phyloP scores from a whole-genome alignment of 2,797 vertebrate species.

The Oreochromis grahami region DNA sequence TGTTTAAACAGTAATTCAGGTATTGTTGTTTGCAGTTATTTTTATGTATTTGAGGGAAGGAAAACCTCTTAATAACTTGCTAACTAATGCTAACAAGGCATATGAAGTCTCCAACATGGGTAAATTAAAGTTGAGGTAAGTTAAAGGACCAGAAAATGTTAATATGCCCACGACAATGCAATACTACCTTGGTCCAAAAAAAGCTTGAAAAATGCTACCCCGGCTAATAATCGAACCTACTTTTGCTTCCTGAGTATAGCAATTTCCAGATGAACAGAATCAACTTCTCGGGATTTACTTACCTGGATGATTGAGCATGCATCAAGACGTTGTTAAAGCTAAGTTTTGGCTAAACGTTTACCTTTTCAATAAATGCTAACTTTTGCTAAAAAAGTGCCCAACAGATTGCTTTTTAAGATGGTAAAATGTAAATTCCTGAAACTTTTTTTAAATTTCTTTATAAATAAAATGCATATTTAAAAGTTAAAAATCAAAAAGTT shows the following conservation, averaged over 20 bases:
- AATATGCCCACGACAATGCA: neutral
- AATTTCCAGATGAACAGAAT: neutral
- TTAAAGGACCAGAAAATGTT: neutral
- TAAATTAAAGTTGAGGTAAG: neutral
- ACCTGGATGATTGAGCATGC: neutral
- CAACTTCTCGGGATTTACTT: neutral
- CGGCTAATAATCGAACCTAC: neutral
- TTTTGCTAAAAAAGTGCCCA: neutral
- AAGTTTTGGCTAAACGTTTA: neutral
- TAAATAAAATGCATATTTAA: neutral
- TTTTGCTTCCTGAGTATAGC: neutral
- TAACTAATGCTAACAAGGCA: neutral
- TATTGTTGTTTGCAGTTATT: neutral
- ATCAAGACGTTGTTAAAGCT: neutral
- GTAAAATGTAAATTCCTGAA: neutral
- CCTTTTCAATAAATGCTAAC: neutral
- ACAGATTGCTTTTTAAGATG: neutral
- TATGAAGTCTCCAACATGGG: neutral
- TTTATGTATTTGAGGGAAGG: neutral
- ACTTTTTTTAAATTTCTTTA: neutral
- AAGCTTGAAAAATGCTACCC: neutral
- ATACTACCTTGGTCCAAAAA: neutral
- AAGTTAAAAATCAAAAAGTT: neutral
- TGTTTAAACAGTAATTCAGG: neutral
- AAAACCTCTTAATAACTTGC: neutral